These are phyloP conservation scores for Gonatopus flavifemur DNA, from an alignment of 1,140 invertebrate species.

Conservation along the genomic window DNA sequence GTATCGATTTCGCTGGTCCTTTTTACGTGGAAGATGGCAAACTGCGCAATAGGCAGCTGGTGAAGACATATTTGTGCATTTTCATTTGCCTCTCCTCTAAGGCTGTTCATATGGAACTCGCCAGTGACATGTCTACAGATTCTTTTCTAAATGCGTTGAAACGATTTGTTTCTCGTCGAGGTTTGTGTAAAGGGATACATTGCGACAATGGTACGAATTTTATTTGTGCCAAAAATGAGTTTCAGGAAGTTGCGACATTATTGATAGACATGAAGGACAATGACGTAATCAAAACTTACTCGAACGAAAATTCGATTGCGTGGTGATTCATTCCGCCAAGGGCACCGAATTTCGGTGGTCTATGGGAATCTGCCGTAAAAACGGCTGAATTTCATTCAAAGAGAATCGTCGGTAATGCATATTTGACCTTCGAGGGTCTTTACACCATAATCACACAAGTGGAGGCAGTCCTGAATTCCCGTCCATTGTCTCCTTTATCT, in stretches of 20 bases:
- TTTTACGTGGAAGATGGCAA: conserved; percentile 30
- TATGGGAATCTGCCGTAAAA: neutral
- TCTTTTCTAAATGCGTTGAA: conserved; percentile 35
- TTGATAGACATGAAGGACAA: neutral
- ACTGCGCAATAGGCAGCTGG: conserved; percentile 18
- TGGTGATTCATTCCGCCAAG: neutral
- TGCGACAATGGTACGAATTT: conserved; percentile 46
- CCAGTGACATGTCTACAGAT: conserved; percentile 34
- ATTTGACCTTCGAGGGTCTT: neutral
- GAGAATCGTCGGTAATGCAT: neutral
- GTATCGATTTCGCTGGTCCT: conserved; percentile 41
- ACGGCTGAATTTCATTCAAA: neutral
- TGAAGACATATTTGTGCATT: conserved; percentile 39
- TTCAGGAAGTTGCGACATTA: conserved; percentile 10
- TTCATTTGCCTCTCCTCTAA: conserved; percentile 32
- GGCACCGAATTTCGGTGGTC: neutral
- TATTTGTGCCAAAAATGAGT: conserved; percentile 28
- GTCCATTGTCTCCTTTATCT: neutral
- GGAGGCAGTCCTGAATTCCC: too few species aligned
- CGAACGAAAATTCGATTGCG: neutral
- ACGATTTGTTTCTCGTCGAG: conserved; percentile 41
- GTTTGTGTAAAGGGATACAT: conserved; percentile 23
- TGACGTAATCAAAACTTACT: neutral
- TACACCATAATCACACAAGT: neutral
- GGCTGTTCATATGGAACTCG: conserved; percentile 44